Conservation (phyloP, 2,888 invertebrate genomes). For the Hypomecis punctinalis region DNA sequence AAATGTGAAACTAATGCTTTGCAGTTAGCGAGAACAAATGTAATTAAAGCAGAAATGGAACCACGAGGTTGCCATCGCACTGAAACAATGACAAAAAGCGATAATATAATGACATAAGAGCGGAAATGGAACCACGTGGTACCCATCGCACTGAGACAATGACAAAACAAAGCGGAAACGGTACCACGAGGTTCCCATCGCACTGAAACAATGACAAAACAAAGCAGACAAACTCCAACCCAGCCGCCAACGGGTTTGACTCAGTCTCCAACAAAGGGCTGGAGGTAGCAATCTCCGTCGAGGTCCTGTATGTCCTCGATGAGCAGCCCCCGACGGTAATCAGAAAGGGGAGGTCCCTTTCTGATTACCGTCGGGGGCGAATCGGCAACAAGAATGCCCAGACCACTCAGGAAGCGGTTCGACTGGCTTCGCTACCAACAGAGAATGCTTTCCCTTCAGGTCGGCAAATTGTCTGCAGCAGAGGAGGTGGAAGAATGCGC, state of each 20-base stretch:
- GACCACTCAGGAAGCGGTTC: not conserved
- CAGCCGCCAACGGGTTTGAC: no score
- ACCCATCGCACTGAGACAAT: not conserved
- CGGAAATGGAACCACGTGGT: no score
- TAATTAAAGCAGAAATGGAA: no score
- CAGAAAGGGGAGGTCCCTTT: not conserved
- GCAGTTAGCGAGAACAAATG: no score
- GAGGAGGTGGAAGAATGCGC: slow-evolving; percentile 12
- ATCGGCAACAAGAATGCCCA: not conserved
- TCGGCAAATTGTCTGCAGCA: not conserved
- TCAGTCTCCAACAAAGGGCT: not conserved
- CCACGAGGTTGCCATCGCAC: no score
- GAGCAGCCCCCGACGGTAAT: slow-evolving; percentile 9
- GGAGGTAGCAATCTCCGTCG: not conserved
- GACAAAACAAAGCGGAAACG: not conserved
- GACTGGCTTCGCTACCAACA: not conserved
- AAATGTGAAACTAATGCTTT: no score
- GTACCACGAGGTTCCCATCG: not conserved
- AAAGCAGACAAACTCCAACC: no score
- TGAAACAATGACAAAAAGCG: no score
- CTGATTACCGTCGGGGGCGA: not conserved
- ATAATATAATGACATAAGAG: no score
- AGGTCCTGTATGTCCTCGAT: slow-evolving; percentile 5
- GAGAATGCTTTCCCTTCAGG: not conserved
- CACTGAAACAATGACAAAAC: not conserved